Evolutionary conservation across 2,797 vertebrate genomes (phyloP), one percentile per base, ranked within the genome.

Genomic region (Ceryle rudis): DNA sequence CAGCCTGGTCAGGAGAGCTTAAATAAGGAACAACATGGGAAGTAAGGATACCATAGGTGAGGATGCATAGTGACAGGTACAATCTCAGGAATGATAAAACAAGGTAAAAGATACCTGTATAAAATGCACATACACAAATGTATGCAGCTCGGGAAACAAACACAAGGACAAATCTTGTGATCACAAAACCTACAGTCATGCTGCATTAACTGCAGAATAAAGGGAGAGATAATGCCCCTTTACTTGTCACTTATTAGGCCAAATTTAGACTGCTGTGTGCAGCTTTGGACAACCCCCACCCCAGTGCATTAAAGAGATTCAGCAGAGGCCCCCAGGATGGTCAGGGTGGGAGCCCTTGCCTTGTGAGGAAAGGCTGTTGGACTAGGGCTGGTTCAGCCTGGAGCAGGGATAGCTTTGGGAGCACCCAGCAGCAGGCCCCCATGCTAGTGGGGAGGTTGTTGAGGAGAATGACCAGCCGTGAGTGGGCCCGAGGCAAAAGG

Each of bases 391-490:
- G 22, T 47, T 70, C 23, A 44, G 14, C 23, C 69, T 16, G 16
- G 39, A 64, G 8, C 14, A 35, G 42, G 31, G 33, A 11, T 3
- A 4, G 15, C 5, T n/a, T 46, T 3, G 2, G 12, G 15, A 15
- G 0, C 3, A 17, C 15, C 23, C 21, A 26, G 35, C 39, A 85
- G 79, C 28, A 82, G 14, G 12, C 25, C 31, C 6, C 3, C 1
- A 41, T 33, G 28, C 12, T 35, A 49, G 17, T 0, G 1, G 22
- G 9, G 26, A 37, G 23, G 4, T 61, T 72, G 5, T 4, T 2
- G 11, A 28, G 37, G 44, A 49, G 42, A 61, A 57, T 0, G 0
- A 37, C 9, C 11, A 54, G 28, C 9, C 19, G 2, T 0, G 0
- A 3, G 0, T 7, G 19, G 42, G 11, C 6, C 58, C 47, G 10